Conservation (phyloP, 2,797 vertebrate genomes). For the Loriculus beryllinus region DNA sequence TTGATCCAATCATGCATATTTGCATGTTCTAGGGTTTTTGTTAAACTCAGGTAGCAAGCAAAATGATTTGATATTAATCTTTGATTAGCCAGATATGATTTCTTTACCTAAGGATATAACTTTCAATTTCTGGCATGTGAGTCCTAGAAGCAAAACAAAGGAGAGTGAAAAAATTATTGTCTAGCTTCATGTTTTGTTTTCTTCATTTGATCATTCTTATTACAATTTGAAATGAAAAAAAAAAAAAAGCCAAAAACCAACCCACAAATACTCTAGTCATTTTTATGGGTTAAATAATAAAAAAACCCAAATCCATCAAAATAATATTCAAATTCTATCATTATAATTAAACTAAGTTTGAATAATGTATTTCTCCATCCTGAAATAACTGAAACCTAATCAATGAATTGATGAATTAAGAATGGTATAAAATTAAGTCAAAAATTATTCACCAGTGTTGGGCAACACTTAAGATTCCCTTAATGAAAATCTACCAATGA, state of each 20-base stretch:
- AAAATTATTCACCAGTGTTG: neutral
- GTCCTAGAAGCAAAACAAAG: neutral
- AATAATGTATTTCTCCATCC: neutral
- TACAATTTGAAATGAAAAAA: neutral
- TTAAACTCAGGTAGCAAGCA: neutral
- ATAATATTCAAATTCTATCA: neutral
- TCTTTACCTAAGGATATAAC: neutral
- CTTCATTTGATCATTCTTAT: neutral
- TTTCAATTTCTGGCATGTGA: neutral
- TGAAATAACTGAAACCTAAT: neutral
- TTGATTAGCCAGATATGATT: neutral
- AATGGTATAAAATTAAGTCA: neutral
- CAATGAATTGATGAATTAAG: neutral
- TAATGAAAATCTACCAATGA: neutral
- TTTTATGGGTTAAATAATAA: neutral
- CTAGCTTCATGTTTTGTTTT: neutral
- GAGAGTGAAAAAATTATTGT: neutral
- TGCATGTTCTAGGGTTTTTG: neutral
- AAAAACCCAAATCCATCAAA: neutral
- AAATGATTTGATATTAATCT: neutral
- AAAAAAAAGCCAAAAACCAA: accelerated
- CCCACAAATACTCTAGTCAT: neutral
- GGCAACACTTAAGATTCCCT: neutral
- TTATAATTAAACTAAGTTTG: neutral
- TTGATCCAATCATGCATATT: neutral